A percentile compares a stretch with the other conserved stretches of the same genome.
phyloP scores from a whole-genome alignment of 2,888 invertebrate genomes.

The Chydorus sphaericus region DNA sequence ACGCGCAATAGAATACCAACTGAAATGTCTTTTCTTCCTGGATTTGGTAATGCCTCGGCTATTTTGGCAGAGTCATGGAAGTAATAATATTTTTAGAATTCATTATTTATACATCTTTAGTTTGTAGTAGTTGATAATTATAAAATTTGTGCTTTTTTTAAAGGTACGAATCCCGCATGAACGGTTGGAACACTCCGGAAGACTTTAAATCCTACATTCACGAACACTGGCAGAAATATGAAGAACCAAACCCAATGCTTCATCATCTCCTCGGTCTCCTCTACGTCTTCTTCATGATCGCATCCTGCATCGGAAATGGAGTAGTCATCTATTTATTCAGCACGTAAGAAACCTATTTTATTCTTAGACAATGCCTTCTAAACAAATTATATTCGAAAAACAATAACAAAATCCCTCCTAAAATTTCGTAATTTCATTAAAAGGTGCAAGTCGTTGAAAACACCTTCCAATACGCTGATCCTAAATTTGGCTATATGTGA shows the following conservation, averaged over 20 bases:
- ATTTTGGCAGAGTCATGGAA: no score
- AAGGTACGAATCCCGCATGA: conserved; percentile 12
- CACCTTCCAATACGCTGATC: conserved; percentile 53
- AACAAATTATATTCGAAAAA: neutral
- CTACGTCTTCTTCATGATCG: conserved; percentile 44
- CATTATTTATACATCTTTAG: no score
- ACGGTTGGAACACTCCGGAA: conserved; percentile 50
- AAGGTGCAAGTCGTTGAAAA: conserved; percentile 51
- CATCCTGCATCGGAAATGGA: conserved; percentile 49
- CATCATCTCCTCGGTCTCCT: conserved; percentile 47
- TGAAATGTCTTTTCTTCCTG: no score
- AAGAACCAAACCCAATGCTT: conserved; percentile 29
- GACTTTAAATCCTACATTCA: conserved; percentile 45
- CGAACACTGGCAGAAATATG: conserved; percentile 51
- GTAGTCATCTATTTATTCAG: conserved; percentile 57
- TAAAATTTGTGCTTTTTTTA: no score
- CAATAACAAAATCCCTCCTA: conserved; percentile 17
- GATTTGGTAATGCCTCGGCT: no score
- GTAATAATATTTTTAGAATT: no score
- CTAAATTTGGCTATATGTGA: conserved; percentile 55
- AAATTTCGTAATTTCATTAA: no score
- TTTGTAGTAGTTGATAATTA: no score
- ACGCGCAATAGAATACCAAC: no score
- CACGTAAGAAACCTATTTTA: no score
- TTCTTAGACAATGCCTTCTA: conserved; percentile 1